Evolutionary conservation across 1,140 invertebrate species (phyloP).

Genomic region (Camponotus pennsylvanicus): DNA sequence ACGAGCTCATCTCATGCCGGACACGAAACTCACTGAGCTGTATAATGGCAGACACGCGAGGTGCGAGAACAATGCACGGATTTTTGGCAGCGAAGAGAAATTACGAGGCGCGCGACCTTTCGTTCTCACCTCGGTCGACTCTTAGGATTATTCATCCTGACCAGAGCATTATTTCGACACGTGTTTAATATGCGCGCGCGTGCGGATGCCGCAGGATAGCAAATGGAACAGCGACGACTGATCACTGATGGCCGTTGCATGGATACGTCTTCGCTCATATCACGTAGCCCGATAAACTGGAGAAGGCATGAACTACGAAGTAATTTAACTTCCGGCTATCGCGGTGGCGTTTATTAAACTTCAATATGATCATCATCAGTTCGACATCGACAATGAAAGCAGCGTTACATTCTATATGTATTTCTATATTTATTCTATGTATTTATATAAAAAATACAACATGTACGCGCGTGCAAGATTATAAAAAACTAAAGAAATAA

Average conservation of each 20-base stretch:
- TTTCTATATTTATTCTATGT: not conserved
- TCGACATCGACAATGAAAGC: constrained; percentile 2
- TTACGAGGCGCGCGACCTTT: constrained; percentile 15
- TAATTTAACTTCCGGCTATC: constrained; percentile 37
- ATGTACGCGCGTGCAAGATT: not conserved
- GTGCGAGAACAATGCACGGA: constrained; percentile 46
- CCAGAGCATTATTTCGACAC: constrained; percentile 41
- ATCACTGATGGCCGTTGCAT: not conserved
- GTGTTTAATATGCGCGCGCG: constrained; percentile 33
- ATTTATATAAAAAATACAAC: not conserved
- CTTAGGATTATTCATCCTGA: constrained; percentile 11
- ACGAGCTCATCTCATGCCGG: constrained; percentile 62
- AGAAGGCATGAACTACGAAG: constrained; percentile 10
- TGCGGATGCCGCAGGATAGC: constrained; percentile 40
- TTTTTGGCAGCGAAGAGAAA: constrained; percentile 49
- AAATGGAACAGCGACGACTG: constrained; percentile 26
- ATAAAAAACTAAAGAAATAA: not conserved
- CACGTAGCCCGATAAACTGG: constrained; percentile 55
- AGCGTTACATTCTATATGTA: not conserved
- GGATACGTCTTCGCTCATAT: constrained; percentile 33
- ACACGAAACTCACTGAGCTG: constrained; percentile 56
- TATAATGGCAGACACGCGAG: constrained; percentile 64
- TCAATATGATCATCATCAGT: not conserved
- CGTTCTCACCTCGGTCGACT: not conserved
- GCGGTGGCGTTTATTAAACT: constrained; percentile 42